Evolutionary conservation across 2,888 invertebrate species (phyloP).

Genomic region (Diadegma fenestrale): DNA sequence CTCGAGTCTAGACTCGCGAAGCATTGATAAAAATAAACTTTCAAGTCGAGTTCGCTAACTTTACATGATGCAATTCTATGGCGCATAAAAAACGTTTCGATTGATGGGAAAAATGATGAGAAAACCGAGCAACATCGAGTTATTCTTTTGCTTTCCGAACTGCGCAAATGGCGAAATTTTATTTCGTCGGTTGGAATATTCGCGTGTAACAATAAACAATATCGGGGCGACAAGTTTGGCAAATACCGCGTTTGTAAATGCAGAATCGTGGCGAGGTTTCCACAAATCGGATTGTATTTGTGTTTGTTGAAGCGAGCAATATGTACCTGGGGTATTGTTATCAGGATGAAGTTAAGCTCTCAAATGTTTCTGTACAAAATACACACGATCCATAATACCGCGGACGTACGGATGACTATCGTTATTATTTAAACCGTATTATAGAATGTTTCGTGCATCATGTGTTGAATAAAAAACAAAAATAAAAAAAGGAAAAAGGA

Average conservation of each 20-base stretch:
- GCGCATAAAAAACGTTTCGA: neutral
- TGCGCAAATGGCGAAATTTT: neutral
- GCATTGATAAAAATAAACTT: neutral
- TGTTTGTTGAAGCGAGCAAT: slow-evolving; percentile 2
- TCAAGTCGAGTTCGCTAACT: neutral
- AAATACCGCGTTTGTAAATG: neutral
- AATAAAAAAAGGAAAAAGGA: neutral
- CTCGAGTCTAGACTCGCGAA: neutral
- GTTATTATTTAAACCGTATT: neutral
- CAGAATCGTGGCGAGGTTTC: neutral
- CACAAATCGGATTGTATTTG: slow-evolving; percentile 8
- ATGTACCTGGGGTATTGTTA: slow-evolving; percentile 4
- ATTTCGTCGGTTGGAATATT: neutral
- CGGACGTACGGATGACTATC: neutral
- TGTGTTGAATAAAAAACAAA: neutral
- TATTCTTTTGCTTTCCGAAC: neutral
- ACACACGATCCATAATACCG: neutral
- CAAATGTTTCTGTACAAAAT: slow-evolving; percentile 21
- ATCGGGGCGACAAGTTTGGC: neutral
- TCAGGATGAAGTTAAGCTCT: neutral
- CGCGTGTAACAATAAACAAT: neutral
- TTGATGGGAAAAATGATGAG: neutral
- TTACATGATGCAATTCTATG: neutral
- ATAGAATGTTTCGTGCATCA: neutral
- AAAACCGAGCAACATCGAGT: neutral